Base-by-base conservation (phyloP, 2,113 vertebrate genomes). In the Colius striatus region DNA sequence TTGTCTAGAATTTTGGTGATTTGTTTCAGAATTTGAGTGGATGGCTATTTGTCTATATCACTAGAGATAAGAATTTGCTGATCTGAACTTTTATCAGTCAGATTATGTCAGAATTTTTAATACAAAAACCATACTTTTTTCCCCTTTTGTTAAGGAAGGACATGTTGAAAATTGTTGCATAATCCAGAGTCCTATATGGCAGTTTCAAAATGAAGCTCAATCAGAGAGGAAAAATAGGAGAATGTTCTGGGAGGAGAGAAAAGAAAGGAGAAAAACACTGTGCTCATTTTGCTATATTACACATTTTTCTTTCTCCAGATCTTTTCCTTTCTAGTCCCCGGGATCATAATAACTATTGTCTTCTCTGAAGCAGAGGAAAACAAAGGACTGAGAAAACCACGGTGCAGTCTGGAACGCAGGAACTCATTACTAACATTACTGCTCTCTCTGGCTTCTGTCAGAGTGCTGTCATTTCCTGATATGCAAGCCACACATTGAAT, bases 61-160 rank as follows among this genome's bases (percentile, higher is more conserved):
- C 9, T 53, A 15, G 83, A 91, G 5, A 51, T 32, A 89, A 80
- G 6, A 60, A 68, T 43, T 68, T 91, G 7, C 10, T 10, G 26
- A 27, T 75, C 11, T 55, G 27, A 88, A 48, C 3, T 73, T 87
- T 53, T 43, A 45, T 78, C 9, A 68, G 27, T 1, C 5, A 71
- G 60, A 20, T 2, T 29, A 27, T 45, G 10, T 10, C 13, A n/a
- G 43, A n/a, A 47, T 43, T 94, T 76, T 71, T 78, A 63, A 51
- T 4, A 5, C 2, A 48, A 73, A 62, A 2, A 10, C 9, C 5
- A 41, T 7, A 18, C 2, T 26, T 45, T 26, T 16, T 20, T 2
- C 5, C 2, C 2, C 2, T 0, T 2, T 36, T 63, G 5, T 22
- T 63, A 61, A 32, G 9, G 11, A 84, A 70, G 20, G 3, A 65